A percentile compares a stretch with the other conserved stretches of the same genome.
Conservation (phyloP, 2,797 vertebrate genomes). For the Varecia variegata region DNA sequence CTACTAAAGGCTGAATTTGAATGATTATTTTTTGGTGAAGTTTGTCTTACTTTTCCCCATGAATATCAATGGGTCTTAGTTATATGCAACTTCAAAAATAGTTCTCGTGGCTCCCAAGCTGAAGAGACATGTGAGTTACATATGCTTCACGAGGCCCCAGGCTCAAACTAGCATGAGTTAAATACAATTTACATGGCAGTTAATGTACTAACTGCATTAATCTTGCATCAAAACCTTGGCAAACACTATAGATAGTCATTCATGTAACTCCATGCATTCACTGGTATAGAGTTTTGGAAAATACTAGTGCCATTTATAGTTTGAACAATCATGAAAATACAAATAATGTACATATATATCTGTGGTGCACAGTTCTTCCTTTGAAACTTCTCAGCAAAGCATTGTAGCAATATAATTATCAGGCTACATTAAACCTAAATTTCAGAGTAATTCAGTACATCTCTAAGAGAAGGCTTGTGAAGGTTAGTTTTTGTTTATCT, state of each 20-base stretch:
- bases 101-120: too few species aligned
- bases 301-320: background rate
- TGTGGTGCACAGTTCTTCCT: background rate
- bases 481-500: conserved; percentile 15
- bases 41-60: background rate
- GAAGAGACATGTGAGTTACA: too few species aligned
- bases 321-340: background rate
- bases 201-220: background rate
- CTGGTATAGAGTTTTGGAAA: background rate
- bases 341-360: background rate
- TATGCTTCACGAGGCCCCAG: too few species aligned
- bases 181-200: too few species aligned
- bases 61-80: background rate
- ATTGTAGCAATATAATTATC: background rate
- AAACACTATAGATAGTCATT: background rate
- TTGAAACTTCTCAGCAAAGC: background rate
- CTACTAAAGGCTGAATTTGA: background rate
- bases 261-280: background rate
- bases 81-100: too few species aligned
- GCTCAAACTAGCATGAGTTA: too few species aligned
- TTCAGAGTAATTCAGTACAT: background rate
- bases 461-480: background rate
- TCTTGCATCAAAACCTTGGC: background rate
- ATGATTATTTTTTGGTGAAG: background rate
- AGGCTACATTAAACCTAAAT: conserved; percentile 22